Conservation (phyloP, 2,888 invertebrate genomes). For the Andrena hattorfiana region DNA sequence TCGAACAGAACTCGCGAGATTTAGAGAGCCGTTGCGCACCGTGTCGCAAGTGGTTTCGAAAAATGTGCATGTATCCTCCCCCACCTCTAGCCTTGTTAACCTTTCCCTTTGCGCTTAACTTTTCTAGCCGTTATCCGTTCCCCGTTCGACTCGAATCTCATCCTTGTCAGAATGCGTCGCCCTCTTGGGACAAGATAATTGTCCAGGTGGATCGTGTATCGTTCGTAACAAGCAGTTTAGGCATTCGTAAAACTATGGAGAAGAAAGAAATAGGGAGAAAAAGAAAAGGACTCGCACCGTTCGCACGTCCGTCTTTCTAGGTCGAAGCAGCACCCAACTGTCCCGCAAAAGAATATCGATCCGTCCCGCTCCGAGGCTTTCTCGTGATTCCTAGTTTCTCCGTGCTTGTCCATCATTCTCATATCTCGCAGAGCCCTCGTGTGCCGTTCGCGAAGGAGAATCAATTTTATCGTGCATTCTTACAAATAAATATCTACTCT, state of each 20-base stretch:
- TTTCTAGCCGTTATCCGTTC: too few relatives aligned
- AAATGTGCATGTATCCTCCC: not conserved
- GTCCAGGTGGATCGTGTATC: too few relatives aligned
- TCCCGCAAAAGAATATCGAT: conserved; percentile 53
- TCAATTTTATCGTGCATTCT: not conserved
- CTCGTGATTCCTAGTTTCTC: not conserved
- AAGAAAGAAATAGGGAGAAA: not conserved
- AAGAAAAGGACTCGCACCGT: not conserved
- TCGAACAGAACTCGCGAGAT: conserved; percentile 18
- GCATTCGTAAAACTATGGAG: not conserved
- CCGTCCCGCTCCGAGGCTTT: conserved; percentile 12
- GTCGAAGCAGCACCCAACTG: conserved; percentile 18
- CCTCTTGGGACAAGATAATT: too few relatives aligned
- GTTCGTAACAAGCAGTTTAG: not conserved
- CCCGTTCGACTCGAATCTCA: too few relatives aligned
- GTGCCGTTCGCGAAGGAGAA: not conserved
- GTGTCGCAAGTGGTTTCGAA: not conserved
- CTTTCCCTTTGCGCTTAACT: too few relatives aligned
- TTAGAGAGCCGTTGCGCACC: conserved; percentile 1
- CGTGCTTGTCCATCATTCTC: not conserved
- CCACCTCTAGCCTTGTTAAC: too few relatives aligned
- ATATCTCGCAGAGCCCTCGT: not conserved
- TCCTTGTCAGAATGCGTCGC: too few relatives aligned
- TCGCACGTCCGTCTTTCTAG: conserved; percentile 1
- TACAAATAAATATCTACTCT: not conserved